Evolutionary conservation across 2,797 vertebrate genomes (phyloP), one percentile per base, ranked within the genome.

Genomic region (Sebastes hubbsi): DNA sequence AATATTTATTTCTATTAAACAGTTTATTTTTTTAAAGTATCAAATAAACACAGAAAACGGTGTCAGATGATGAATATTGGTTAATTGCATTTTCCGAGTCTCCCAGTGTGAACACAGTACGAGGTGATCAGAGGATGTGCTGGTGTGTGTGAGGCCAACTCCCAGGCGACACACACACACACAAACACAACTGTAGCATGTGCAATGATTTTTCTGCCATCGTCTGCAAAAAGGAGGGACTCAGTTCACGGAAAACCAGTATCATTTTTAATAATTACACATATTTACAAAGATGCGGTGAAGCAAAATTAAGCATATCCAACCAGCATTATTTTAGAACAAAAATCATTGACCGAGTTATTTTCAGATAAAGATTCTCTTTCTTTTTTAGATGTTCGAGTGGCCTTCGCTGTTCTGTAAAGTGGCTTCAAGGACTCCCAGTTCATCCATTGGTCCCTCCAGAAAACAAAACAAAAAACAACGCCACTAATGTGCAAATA

Each of bases 191-290:
- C 12, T 9, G 61, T 63, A 64, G 34, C 13, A 16, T 63, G 34
- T 38, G 62, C 34, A 38, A 64, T 10, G 8, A 59, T 34, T 61
- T 49, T 70, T 77, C 55, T 76, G 83, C 75, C 1, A 7, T 34
- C 0, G 16, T 85, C 54, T 68, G 79, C 77, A 90, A 79, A 89
- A 82, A 58, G 30, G 55, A 80, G 22, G 36, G 25, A 89, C 73
- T 60, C 75, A 0, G 52, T 76, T 92, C 90, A 95, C 92, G 73
- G 94, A 93, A 94, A 94, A 94, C 77, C 93, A 92, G 85, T 91
- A 88, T 91, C 84, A 81, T 91, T 93, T 93, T 92, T 94, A 91
- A 93, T 94, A 93, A 91, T 95, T 94, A 94, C 94, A 94, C 89
- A 91, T 95, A 94, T 95, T 92, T 95, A 95, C 94, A 96, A 80